Percentiles rank a stretch among this genome's conserved stretches.
Conservation (phyloP, 2,888 invertebrate genomes). For the Atrina japonica region DNA sequence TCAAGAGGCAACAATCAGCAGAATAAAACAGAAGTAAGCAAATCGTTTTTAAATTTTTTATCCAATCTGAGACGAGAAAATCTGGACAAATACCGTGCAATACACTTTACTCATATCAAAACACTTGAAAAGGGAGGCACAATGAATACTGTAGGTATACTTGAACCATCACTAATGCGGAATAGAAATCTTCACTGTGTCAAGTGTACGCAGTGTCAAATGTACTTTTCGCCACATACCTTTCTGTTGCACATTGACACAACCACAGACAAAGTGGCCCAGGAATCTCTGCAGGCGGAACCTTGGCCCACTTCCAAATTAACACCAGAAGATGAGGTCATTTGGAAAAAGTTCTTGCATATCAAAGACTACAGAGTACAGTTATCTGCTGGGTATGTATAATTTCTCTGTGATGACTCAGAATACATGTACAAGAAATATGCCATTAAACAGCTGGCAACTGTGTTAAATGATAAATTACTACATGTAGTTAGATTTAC, state of each 20-base stretch:
- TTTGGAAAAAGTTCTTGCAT: constrained; percentile 20
- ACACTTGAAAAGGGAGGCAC: constrained; percentile 10
- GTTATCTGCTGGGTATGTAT: too few species aligned
- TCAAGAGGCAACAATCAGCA: too few species aligned
- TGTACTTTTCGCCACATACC: constrained; percentile 38
- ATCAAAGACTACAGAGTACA: background rate
- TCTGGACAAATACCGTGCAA: background rate
- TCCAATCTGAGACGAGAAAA: constrained; percentile 11
- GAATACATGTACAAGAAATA: too few species aligned
- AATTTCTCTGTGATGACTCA: too few species aligned
- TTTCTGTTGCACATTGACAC: constrained; percentile 40
- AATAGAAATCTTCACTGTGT: constrained; percentile 38
- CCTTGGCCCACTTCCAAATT: constrained; percentile 10
- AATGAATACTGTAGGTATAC: constrained; percentile 24
- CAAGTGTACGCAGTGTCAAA: constrained; percentile 33
- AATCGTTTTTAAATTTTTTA: background rate
- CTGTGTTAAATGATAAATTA: too few species aligned
- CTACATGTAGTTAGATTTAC: too few species aligned
- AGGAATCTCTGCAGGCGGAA: constrained; percentile 10
- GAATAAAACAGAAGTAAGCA: too few species aligned
- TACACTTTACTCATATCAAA: constrained; percentile 30
- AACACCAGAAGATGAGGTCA: background rate
- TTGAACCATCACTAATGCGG: constrained; percentile 29
- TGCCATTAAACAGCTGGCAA: too few species aligned
- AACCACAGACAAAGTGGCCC: constrained; percentile 2